Base-by-base conservation (phyloP, 2,797 vertebrate species). In the Phalloptychus januarius region DNA sequence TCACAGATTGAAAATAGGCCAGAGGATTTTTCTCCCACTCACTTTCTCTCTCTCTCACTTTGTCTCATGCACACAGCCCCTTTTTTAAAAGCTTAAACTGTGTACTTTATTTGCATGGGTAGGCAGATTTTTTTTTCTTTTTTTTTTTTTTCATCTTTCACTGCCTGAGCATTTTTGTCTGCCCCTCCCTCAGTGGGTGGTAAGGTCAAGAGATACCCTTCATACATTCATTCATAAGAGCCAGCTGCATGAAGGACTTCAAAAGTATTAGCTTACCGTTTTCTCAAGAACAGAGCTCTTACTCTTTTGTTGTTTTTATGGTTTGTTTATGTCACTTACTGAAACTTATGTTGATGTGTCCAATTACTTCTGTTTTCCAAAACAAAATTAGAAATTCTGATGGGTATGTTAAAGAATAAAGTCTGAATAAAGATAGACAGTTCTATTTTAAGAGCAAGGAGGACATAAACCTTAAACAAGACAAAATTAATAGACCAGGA, bases 171-270 rank as follows among this genome's bases (percentile, higher is more conserved):
- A 13, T 83, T 82, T 74, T 46, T 79, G 61, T 79, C 67, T 61
- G 72, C 75, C 67, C 50, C 44, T 85, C 73, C 63, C 77, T 72
- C 70, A 81, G 86, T 88, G 86, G 83, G 87, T 78, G 85, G 77
- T 80, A 72, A 89, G 89, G 92, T 92, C 84, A 92, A 88, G 87
- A 86, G 79, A 83, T 74, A 73, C 13, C 54, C 85, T 85, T 93
- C 89, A 92, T 92, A 65, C 86, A 90, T 93, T 91, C 80, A 93
- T 92, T 90, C 88, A 93, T 92, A 83, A 84, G 86, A 77, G 52
- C 33, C 70, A 77, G 80, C 81, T 82, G 83, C 63, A 84, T 83
- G 79, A 90, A 81, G 63, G 84, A 79, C 73, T 87, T 89, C 25
- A 86, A 78, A 80, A 88, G 81, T 86, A 85, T 91, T 72, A 86